Evolutionary conservation across 2,797 vertebrate genomes (phyloP), one percentile per base, ranked within the genome.

Genomic region (Halcyon smyrnensis): DNA sequence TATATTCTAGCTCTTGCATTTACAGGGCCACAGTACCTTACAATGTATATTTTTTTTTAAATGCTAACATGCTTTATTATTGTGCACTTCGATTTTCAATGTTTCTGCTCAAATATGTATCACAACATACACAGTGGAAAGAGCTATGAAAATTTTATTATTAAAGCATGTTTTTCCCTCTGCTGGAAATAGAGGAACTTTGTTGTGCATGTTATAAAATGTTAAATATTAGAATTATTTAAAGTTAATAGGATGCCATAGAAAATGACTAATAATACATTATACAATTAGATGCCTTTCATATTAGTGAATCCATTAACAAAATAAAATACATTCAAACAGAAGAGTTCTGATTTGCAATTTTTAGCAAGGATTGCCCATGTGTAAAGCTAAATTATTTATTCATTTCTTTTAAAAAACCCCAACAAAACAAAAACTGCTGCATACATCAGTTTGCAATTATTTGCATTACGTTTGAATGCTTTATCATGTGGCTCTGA

Each of bases 211-310:
- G 91, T 97, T 97, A 98, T 96, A 96, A 98, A 98, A 98, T 98
- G 97, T 97, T 98, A 98, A 97, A 97, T 98, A 98, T 97, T 98
- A 98, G 97, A 97, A 98, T 95, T 97, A 97, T 97, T 98, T 98
- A 98, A 98, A 97, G 97, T 98, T 98, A 98, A 98, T 98, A 97
- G 95, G 97, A 97, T 98, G 98, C 96, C 97, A 98, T 97, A 98
- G 96, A 97, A 98, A 98, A 98, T 98, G 96, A 92, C 96, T 98
- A 97, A 98, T 98, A 98, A 97, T 98, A 97, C 89, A 98, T 98
- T 98, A 98, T 96, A 98, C 97, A 98, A 98, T 98, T 98, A 98
- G 97, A 97, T 98, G 97, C 94, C 97, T 98, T 98, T 98, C 98
- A 97, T 97, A 98, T 98, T 97, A 97, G 97, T 84, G 97, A 94